Evolutionary conservation across 2,113 vertebrate species (phyloP), one percentile per base, ranked within the genome.

Genomic region (Pangasianodon hypophthalmus): DNA sequence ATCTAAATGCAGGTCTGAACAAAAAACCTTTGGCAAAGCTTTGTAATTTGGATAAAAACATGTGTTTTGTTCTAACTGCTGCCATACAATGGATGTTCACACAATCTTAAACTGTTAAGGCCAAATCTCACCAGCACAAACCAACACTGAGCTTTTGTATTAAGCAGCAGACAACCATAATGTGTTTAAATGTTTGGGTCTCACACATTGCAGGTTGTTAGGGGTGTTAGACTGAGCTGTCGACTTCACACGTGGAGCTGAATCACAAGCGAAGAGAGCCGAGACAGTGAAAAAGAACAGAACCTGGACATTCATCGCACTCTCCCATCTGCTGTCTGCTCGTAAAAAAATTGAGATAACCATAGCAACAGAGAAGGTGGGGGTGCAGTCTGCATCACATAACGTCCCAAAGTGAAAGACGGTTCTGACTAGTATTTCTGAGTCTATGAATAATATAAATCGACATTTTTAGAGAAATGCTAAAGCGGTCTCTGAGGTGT

Each of bases 291-390:
- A 84, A 91, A 58, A 77, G 52, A 87, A 41, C 71, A 85, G 67
- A 90, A 54, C 44, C 69, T 56, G 56, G 26, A 86, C 56, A 19
- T 80, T 71, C 60, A 67, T 62, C 88, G n/a, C 71, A 81, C 80
- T 82, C 52, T 89, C 89, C 91, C 89, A 90, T 92, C 88, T 92
- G 91, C 89, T 87, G 89, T 92, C 91, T 92, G 87, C 71, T 75
- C 32, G 37, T 50, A 86, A 84, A 77, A 87, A 81, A 52, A 16
- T 1, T 4, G 41, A 88, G 82, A 86, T 90, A 87, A 26, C 83
- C 88, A 91, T 90, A 73, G 88, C 88, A 90, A 91, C 91, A 58
- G 88, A 77, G 80, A 48, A 19, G 37, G 46, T 29, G 69, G 48
- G 88, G 82, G 41, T 46, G 71, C 32, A 85, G 44, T 56, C 56